phyloP scores from a whole-genome alignment of 2,113 vertebrate genomes.

The Hirundichthys speculiger region DNA sequence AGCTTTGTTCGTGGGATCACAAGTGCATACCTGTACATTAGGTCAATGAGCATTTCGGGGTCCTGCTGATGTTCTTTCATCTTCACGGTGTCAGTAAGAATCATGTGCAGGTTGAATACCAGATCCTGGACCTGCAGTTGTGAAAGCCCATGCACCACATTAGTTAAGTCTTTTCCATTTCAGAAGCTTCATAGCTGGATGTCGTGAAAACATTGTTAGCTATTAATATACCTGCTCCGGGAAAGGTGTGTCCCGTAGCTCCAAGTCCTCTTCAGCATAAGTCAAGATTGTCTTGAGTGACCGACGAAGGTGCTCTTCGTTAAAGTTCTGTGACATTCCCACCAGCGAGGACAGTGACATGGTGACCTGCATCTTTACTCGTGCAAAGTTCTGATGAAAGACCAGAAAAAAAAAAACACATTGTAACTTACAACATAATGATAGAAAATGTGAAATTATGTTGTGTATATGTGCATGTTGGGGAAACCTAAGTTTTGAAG shows the following conservation, averaged over 20 bases:
- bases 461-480: no score
- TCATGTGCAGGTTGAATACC: slow-evolving; percentile 95
- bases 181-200: neutral
- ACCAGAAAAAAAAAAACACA: neutral
- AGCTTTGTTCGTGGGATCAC: neutral
- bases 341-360: slow-evolving; percentile 93
- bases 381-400: slow-evolving; percentile 87
- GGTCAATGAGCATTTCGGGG: slow-evolving; percentile 93
- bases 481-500: no score
- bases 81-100: slow-evolving; percentile 93
- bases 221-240: slow-evolving; percentile 84
- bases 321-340: slow-evolving; percentile 88
- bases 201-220: neutral
- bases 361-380: slow-evolving; percentile 96
- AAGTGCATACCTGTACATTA: slow-evolving; percentile 94
- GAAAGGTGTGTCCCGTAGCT: slow-evolving; percentile 88
- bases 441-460: no score
- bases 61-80: slow-evolving; percentile 96
- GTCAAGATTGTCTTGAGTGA: slow-evolving; percentile 93
- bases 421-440: no score
- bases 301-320: slow-evolving; percentile 88
- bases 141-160: slow-evolving; percentile 4
- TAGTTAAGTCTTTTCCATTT: neutral
- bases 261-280: slow-evolving; percentile 89
- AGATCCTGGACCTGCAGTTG: slow-evolving; percentile 88